Evolutionary conservation across 2,113 vertebrate species (phyloP).

Genomic region (Puntigrus tetrazona): DNA sequence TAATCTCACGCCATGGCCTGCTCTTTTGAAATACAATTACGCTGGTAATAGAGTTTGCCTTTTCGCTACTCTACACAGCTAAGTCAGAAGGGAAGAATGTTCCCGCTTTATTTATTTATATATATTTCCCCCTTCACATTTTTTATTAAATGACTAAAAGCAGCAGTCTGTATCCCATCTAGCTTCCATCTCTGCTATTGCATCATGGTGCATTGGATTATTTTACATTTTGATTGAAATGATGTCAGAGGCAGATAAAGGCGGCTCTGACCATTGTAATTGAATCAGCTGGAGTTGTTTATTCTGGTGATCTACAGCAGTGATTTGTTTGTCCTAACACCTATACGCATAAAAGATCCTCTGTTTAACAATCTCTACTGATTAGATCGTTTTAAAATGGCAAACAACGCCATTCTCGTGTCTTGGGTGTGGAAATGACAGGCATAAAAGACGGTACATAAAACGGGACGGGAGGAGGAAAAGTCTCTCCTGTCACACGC

Average conservation of each 20-base stretch:
- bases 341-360: slow-evolving; percentile 92
- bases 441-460: slow-evolving; percentile 79
- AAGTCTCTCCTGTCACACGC: slow-evolving; percentile 54
- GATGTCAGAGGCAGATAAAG: slow-evolving; percentile 97
- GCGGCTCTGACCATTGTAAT: slow-evolving; percentile 88
- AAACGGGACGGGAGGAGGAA: slow-evolving; percentile 60
- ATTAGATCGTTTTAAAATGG: slow-evolving; percentile 90
- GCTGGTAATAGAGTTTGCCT: slow-evolving; percentile 90
- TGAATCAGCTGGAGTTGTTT: slow-evolving; percentile 95
- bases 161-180: slow-evolving; percentile 91
- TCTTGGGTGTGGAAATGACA: slow-evolving; percentile 77
- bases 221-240: slow-evolving; percentile 99
- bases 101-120: slow-evolving; percentile 56
- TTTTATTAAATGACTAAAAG: slow-evolving; percentile 89
- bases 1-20: slow-evolving; percentile 79
- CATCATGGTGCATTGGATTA: slow-evolving; percentile 96
- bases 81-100: slow-evolving; percentile 77
- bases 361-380: slow-evolving; percentile 91
- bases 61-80: slow-evolving; percentile 85
- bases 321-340: slow-evolving; percentile 88
- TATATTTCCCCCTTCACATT: slow-evolving; percentile 71
- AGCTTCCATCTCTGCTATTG: slow-evolving; percentile 82
- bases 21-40: slow-evolving; percentile 87
- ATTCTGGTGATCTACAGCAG: slow-evolving; percentile 89
- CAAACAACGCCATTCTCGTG: slow-evolving; percentile 78